These are phyloP conservation scores for Numenius arquata DNA, from an alignment of 2,113 vertebrate genomes.

Conservation along the genomic window DNA sequence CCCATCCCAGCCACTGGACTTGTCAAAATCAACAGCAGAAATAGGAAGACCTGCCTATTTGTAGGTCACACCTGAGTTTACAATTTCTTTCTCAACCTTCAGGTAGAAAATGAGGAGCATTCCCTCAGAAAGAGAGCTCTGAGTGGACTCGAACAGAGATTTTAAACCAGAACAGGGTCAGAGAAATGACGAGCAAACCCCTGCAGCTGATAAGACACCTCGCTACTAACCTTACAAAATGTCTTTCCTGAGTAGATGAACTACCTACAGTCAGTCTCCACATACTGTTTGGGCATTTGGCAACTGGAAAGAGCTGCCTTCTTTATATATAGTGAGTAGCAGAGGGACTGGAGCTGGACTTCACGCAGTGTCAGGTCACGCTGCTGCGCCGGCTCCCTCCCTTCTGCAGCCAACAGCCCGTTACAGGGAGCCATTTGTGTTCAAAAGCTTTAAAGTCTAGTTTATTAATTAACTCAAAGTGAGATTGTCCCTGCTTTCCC, in stretches of 20 bases:
- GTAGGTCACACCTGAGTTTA: neutral
- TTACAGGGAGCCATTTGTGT: neutral
- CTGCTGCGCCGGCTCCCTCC: neutral
- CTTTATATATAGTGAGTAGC: accelerated
- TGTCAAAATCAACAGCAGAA: neutral
- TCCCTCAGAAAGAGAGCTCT: neutral
- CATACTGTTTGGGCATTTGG: neutral
- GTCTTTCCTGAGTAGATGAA: neutral
- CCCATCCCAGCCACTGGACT: neutral
- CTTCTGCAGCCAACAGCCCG: neutral
- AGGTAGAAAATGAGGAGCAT: neutral
- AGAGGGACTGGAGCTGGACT: neutral
- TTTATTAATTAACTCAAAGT: constrained; percentile 25
- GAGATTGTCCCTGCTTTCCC: neutral
- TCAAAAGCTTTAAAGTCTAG: neutral
- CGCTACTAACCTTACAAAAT: neutral
- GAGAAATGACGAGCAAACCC: neutral
- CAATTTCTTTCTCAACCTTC: neutral
- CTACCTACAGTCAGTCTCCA: neutral
- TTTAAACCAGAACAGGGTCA: neutral
- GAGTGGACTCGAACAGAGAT: neutral
- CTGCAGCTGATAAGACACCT: neutral
- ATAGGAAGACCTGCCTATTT: neutral
- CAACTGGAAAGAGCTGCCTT: neutral
- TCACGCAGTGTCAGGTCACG: neutral